Conservation (phyloP, 2,113 vertebrate species). For the Isichthys henryi region DNA sequence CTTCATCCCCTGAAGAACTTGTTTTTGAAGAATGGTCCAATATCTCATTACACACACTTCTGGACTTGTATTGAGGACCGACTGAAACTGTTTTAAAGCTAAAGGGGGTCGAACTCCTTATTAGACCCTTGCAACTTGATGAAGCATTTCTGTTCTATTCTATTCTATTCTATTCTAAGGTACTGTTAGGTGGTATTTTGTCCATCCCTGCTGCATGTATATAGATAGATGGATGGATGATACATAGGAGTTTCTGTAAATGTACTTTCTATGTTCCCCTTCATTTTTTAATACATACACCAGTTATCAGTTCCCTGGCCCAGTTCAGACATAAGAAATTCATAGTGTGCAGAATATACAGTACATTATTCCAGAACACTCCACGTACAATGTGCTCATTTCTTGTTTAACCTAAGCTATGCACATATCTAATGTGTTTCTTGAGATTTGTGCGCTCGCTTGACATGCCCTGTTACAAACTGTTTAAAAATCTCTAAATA, state of each 20-base stretch:
- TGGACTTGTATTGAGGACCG: not conserved
- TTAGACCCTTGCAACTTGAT: not conserved
- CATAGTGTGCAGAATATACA: not conserved
- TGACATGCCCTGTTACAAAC: not conserved
- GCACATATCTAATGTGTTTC: not conserved
- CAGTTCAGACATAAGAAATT: not conserved
- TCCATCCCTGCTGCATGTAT: not conserved
- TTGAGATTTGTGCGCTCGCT: not conserved
- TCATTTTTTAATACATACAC: not conserved
- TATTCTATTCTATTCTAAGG: not conserved
- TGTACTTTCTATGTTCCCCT: not conserved
- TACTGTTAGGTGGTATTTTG: not conserved
- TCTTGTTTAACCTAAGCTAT: not conserved
- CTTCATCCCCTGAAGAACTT: not conserved
- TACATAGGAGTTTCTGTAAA: not conserved
- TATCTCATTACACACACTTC: not conserved
- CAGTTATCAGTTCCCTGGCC: not conserved
- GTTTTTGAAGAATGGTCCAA: not conserved
- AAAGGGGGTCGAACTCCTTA: not conserved
- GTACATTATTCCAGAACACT: not conserved
- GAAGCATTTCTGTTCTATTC: not conserved
- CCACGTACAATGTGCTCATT: not conserved
- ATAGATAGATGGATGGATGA: not conserved
- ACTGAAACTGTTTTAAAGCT: not conserved
- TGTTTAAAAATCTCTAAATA: not conserved